phyloP scores from a whole-genome alignment of 2,797 vertebrate genomes.

The Carcharodon carcharias region DNA sequence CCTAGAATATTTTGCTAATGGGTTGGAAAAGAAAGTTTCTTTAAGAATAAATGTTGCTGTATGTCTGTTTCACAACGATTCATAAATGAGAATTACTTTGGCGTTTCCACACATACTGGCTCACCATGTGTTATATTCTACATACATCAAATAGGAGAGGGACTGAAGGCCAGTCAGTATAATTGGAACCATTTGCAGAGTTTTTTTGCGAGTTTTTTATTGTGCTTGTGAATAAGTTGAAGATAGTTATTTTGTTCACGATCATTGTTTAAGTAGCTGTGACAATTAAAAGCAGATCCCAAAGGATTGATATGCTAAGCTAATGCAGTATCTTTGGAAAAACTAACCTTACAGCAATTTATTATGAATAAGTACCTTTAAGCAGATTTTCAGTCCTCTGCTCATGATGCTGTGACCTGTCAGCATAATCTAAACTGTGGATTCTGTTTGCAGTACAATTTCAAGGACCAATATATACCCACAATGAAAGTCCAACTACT shows the following conservation, averaged over 20 bases:
- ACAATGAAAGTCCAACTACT: slow-evolving; percentile 78
- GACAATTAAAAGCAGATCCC: neutral
- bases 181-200: neutral
- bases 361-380: neutral
- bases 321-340: neutral
- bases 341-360: neutral
- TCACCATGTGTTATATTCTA: neutral
- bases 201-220: neutral
- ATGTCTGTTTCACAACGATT: neutral
- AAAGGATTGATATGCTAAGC: neutral
- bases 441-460: slow-evolving; percentile 72
- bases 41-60: neutral
- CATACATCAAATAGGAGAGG: neutral
- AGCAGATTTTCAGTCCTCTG: neutral
- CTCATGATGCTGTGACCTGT: neutral
- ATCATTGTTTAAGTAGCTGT: neutral
- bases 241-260: neutral
- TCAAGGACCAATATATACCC: slow-evolving; percentile 93
- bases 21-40: neutral
- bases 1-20: neutral
- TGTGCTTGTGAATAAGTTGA: neutral
- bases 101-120: too few relatives aligned
- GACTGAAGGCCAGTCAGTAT: neutral
- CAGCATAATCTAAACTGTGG: neutral
- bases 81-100: neutral